Percentiles rank a stretch among this genome's conserved stretches.
phyloP scores from a whole-genome alignment of 2,797 vertebrate genomes.

The Cossypha heuglini region DNA sequence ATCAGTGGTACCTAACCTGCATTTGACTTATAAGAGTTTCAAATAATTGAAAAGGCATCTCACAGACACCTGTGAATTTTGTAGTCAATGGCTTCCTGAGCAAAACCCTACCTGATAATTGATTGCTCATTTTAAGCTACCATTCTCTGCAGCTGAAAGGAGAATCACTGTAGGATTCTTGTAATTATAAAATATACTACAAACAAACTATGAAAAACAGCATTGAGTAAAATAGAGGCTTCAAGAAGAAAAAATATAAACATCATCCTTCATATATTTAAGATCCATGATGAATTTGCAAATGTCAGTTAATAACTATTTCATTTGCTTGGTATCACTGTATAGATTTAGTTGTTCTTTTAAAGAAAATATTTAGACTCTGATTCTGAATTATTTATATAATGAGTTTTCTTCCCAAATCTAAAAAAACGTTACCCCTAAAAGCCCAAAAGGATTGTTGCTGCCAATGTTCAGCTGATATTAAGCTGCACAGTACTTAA shows the following conservation, averaged over 20 bases:
- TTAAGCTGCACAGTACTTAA: neutral
- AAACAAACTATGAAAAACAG: neutral
- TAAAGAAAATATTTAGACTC: neutral
- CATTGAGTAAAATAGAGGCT: neutral
- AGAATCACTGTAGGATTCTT: neutral
- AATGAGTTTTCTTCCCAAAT: neutral
- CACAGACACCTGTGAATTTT: neutral
- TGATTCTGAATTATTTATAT: neutral
- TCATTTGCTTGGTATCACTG: neutral
- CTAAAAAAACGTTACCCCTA: neutral
- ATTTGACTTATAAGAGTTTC: neutral
- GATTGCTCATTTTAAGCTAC: neutral
- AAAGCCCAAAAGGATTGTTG: neutral
- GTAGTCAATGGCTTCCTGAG: neutral
- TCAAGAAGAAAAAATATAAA: neutral
- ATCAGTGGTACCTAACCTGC: neutral
- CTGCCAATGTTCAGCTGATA: neutral
- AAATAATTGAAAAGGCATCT: neutral
- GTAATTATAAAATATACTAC: neutral
- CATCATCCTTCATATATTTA: neutral
- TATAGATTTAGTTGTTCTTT: neutral
- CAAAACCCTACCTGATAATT: neutral
- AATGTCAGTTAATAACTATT: neutral
- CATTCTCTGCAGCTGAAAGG: neutral
- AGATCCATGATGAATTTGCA: neutral